Evolutionary conservation across 2,113 vertebrate species (phyloP).

Genomic region (Tympanuchus pallidicinctus): DNA sequence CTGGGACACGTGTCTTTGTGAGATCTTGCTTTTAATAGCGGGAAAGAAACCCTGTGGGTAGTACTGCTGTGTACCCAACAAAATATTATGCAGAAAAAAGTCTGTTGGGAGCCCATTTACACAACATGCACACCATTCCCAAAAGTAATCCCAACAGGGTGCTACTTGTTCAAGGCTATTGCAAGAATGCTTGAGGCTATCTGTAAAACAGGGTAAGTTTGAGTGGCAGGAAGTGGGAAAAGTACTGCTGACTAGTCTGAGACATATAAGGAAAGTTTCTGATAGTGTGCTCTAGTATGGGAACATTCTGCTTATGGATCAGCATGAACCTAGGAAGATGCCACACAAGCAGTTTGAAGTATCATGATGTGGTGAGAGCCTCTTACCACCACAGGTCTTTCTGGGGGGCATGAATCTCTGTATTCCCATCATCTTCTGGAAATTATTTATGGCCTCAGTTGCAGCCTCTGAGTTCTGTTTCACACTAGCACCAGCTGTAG

Average conservation of each 20-base stretch:
- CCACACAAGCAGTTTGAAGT: neutral
- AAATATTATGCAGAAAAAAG: neutral
- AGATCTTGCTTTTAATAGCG: neutral
- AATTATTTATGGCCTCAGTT: neutral
- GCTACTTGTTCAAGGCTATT: neutral
- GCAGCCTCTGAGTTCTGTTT: neutral
- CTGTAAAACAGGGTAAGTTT: neutral
- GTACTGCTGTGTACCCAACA: neutral
- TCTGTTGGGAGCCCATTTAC: neutral
- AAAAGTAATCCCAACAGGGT: neutral
- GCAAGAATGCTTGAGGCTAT: neutral
- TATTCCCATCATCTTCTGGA: neutral
- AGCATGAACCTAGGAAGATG: neutral
- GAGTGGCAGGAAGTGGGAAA: neutral
- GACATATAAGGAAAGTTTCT: neutral
- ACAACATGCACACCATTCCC: neutral
- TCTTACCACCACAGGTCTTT: neutral
- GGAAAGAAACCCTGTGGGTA: fast-evolving
- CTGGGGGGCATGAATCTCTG: neutral
- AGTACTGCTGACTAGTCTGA: neutral
- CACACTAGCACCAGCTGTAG: neutral
- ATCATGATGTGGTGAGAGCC: fast-evolving
- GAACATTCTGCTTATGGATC: neutral
- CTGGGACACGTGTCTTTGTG: neutral
- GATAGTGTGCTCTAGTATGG: neutral